Evolutionary conservation across 2,888 invertebrate genomes (phyloP).

Genomic region (Sarcophaga carnaria): DNA sequence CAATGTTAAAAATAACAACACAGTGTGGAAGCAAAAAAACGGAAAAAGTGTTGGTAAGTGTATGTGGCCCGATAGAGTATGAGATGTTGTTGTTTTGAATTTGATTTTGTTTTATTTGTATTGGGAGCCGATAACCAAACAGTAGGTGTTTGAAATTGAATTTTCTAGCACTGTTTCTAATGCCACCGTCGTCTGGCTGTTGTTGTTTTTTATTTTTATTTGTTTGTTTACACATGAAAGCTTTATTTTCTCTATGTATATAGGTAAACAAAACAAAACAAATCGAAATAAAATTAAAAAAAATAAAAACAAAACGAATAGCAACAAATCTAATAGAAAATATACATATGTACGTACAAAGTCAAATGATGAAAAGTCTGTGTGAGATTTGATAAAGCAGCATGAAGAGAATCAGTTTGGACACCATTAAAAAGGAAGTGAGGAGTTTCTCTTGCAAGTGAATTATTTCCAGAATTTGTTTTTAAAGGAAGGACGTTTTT

Average conservation of each 20-base stretch:
- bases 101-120: constrained; percentile 69
- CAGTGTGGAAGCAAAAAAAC: no score
- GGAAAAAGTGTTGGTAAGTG: not conserved
- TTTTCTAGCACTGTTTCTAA: not conserved
- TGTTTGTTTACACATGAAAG: not conserved
- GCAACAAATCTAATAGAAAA: no score
- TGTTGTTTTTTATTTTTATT: not conserved
- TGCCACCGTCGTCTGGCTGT: not conserved
- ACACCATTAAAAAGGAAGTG: no score
- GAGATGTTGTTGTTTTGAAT: constrained; percentile 68
- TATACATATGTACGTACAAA: not conserved
- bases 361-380: not conserved
- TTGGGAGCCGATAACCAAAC: constrained; percentile 61
- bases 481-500: no score
- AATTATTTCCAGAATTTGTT: no score
- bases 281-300: constrained; percentile 6
- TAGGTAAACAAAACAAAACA: constrained; percentile 39
- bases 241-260: constrained; percentile 28
- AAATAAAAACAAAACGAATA: not conserved
- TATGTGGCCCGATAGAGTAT: constrained; percentile 23
- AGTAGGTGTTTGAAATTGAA: constrained; percentile 54
- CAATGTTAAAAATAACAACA: not conserved
- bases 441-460: no score
- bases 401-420: no score
- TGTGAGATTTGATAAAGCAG: no score